Conservation (phyloP, 2,888 invertebrate genomes). For the Smittia sp. region DNA sequence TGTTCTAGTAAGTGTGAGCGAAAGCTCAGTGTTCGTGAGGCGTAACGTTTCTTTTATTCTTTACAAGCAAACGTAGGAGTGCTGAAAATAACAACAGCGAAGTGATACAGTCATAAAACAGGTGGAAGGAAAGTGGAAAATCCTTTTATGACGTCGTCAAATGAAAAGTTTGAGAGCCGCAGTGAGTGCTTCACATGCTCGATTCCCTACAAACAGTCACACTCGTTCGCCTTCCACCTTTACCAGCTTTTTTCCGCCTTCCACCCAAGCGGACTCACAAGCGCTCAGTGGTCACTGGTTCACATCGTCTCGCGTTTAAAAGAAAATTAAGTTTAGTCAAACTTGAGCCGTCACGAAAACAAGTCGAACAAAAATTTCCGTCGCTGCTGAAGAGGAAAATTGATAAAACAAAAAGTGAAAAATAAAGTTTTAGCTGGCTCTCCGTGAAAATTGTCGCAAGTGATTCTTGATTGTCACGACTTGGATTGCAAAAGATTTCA, state of each 20-base stretch:
- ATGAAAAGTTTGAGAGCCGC: background rate
- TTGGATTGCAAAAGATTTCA: no score
- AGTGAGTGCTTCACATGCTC: background rate
- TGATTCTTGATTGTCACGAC: no score
- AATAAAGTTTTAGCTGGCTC: slow-evolving; percentile 2
- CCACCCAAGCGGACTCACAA: background rate
- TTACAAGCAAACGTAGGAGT: background rate
- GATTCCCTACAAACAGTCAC: background rate
- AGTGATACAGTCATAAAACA: background rate
- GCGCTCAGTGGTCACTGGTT: slow-evolving; percentile 28
- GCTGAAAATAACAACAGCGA: background rate
- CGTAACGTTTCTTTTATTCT: background rate
- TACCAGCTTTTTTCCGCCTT: background rate
- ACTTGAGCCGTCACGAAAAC: slow-evolving; percentile 20
- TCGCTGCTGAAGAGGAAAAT: background rate
- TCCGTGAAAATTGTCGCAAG: background rate
- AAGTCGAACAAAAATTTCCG: background rate
- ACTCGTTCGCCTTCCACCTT: background rate
- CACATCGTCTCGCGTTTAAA: background rate
- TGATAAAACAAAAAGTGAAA: slow-evolving; percentile 15
- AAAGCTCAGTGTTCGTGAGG: background rate
- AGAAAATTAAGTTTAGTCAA: slow-evolving; percentile 16
- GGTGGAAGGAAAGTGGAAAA: background rate
- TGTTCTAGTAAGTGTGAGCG: background rate
- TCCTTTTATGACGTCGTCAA: background rate